Base-by-base conservation (phyloP, 2,797 vertebrate species). In the Rhinophrynus dorsalis region DNA sequence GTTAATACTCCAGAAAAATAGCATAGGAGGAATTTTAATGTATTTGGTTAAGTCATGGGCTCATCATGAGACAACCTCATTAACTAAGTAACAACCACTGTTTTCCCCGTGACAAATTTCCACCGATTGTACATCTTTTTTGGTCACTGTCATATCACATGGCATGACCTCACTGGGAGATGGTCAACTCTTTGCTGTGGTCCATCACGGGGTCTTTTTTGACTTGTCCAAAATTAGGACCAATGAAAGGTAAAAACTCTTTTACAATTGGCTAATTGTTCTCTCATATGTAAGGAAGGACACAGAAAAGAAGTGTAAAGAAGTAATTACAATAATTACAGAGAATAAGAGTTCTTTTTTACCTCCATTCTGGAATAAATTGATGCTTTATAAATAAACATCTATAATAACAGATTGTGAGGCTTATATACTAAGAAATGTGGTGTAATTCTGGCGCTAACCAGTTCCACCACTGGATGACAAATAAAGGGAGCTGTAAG, bases 111-210 rank as follows among this genome's bases (percentile, higher is more conserved):
- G 59, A 64, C 59, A 48, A 48, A 71, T 71, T 23, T 35, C 5
- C 15, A 50, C 42, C 15, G 35, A 45, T 44, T n/a, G 18, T 44
- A 27, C 2, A 11, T 6, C 44, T 23, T 38, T n/a, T 47, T 26
- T 47, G 59, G 59, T 71, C 59, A 30, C 40, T 64, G 42, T 33
- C 11, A 30, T 11, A 63, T 72, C 68, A 72, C 68, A 72, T 72
- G 67, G 21, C 21, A 6, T 18, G n/a, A 17, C 44, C 15, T n/a
- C 35, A 10, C 52, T 11, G 57, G 52, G 52, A 30, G 40, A 60
- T 18, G 6, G 6, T 2, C 1, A 5, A 15, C 13, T 3, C 12
- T 4, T 2, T 18, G 15, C 23, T n/a, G 5, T 59, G 12, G 37
- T 24, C 32, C 56, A 59, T 70, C 68, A 63, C 50, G 61, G 42